Base-by-base conservation (phyloP, 2,113 vertebrate genomes). In the Ailuropoda melanoleuca region DNA sequence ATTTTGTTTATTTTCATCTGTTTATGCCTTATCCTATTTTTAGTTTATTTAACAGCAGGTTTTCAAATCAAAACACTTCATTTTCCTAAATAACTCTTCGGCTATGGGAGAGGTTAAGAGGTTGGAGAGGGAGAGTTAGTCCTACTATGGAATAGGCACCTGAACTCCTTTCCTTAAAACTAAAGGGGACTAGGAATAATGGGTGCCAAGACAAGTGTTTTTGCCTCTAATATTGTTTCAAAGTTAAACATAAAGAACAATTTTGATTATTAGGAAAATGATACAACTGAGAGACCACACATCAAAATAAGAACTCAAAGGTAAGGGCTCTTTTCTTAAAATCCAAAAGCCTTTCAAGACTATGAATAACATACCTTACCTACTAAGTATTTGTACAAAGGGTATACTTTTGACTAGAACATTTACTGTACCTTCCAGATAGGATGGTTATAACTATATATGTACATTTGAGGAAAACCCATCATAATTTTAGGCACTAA, bases 21-120 rank as follows among this genome's bases (percentile, higher is more conserved):
- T 55, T 90, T 85, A 74, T 82, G 53, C 6, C 15, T 90, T 31
- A 87, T 39, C n/a, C 66, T 37, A 1, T 31, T 15, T 37, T 58
- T 34, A 43, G 26, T 86, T 81, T 19, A 93, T 62, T 64, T 85
- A 80, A 68, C 21, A 88, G 66, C 62, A 66, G 24, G 7, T 81
- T 90, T 95, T 97, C 62, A 85, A 95, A 89, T 95, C 37, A 80
- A 62, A 89, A 77, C 34, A 75, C 23, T 90, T 74, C 4, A 34
- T 31, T 70, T 90, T 88, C 75, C 43, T 64, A 43, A 84, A 64
- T 14, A 70, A 34, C 29, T 46, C 43, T 48, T 6, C 34, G 60
- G 11, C 9, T 34, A 43, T 56, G 43, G 39, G 29, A 31, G 8
- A 50, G 29, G 43, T 50, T 75, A 75, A 24, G 64, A 62, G 66